Evolutionary conservation across 2,113 vertebrate genomes (phyloP).

Genomic region (Seriola rivoliana): DNA sequence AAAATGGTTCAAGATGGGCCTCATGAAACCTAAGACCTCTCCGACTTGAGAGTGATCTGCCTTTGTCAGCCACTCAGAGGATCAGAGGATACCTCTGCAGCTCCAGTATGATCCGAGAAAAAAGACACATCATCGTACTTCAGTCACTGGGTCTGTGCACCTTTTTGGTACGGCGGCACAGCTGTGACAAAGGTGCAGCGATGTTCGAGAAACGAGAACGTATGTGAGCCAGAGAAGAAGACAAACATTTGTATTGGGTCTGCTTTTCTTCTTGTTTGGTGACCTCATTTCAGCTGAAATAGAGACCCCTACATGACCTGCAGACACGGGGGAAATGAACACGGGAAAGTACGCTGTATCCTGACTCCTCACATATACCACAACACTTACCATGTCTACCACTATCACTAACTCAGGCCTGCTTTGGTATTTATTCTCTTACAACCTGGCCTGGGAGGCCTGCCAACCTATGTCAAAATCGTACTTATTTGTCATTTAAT

Average conservation of each 20-base stretch:
- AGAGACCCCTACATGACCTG: slow-evolving; percentile 76
- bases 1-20: slow-evolving; percentile 65
- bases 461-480: background rate
- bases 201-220: background rate
- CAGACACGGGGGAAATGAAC: slow-evolving; percentile 68
- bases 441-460: background rate
- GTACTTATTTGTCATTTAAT: background rate
- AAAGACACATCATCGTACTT: slow-evolving; percentile 13
- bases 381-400: slow-evolving; percentile 1
- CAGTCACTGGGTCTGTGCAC: background rate
- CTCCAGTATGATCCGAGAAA: background rate
- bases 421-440: background rate
- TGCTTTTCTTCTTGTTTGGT: slow-evolving; percentile 69
- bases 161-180: slow-evolving; percentile 1
- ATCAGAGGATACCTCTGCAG: slow-evolving; percentile 16
- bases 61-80: slow-evolving; percentile 23
- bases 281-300: slow-evolving; percentile 79
- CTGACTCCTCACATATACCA: slow-evolving; percentile 40
- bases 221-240: slow-evolving; percentile 42
- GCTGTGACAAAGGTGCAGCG: slow-evolving; percentile 21
- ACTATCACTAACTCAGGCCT: slow-evolving; percentile 1
- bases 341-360: slow-evolving; percentile 66
- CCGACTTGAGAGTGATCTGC: slow-evolving; percentile 21
- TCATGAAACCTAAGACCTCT: slow-evolving; percentile 57
- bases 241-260: slow-evolving; percentile 69